Base-by-base conservation (phyloP, 1,140 invertebrate genomes). In the Harpegnathos saltator region DNA sequence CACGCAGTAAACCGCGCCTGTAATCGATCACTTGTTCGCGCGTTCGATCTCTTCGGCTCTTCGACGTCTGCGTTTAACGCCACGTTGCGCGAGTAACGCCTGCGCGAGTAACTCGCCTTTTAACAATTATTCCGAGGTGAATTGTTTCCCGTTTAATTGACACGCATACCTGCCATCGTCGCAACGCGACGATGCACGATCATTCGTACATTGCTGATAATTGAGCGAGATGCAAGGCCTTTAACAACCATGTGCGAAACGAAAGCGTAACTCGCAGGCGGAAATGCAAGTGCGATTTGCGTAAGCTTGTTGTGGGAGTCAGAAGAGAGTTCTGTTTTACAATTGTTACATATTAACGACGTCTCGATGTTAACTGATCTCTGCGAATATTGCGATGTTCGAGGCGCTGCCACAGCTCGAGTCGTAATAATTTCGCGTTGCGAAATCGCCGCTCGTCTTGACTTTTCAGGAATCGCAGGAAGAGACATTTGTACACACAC, bases 201-300 rank as follows among this genome's bases (percentile, higher is more conserved):
- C 1, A 33, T 33, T 5, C 29, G 29, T 33, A 33, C 29, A 5
- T 5, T 33, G 29, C 1, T 33, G 29, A 33, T 33, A 33, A 33
- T 33, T 33, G 1, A 33, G 29, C 29, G 29, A 33, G n/a, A n/a
- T n/a, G 22, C 11, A 59, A 59, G 44, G 29, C 19, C 0, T 7
- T 48, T 33, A 50, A 22, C 11, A 50, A 22, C 11, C 33, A 48
- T 24, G 22, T 19, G 17, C 33, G 26, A 78, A 44, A 44, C 38
- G 26, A n/a, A n/a, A n/a, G 2, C 24, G 22, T 63, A 15, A 56
- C 72, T 38, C 26, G 14, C 24, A 52, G 48, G n/a, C n/a, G 19
- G 63, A 24, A 38, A 77, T 22, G 52, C 29, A 29, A 22, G 62
- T 50, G n/a, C 33, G 44, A 54, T 22, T 68, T 69, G 75, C 29